Percentiles rank a stretch among this genome's conserved stretches.
Evolutionary conservation across 2,888 invertebrate species (phyloP).

Genomic region (Drosophila borborema): DNA sequence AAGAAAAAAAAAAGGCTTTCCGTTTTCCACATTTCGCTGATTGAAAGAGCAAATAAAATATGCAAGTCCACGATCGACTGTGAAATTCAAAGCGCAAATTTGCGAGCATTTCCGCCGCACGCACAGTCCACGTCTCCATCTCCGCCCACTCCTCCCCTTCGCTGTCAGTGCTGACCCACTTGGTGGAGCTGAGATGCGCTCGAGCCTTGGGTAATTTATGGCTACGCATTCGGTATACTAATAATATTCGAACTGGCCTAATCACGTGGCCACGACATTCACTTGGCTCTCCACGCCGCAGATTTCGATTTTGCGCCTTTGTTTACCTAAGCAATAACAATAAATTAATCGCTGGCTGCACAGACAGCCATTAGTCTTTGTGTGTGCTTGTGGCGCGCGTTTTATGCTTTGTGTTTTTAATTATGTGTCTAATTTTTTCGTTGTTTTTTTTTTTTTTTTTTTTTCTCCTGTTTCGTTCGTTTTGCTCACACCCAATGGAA

Average conservation of each 20-base stretch:
- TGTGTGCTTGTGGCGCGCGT: slow-evolving; percentile 38
- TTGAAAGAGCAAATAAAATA: slow-evolving; percentile 77
- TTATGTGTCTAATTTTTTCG: slow-evolving; percentile 71
- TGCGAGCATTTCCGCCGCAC: slow-evolving; percentile 71
- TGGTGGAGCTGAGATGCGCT: slow-evolving; percentile 58
- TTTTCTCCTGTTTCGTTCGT: neutral
- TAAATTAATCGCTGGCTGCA: slow-evolving; percentile 66
- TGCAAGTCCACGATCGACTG: slow-evolving; percentile 71
- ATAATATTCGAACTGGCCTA: slow-evolving; percentile 64
- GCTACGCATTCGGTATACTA: slow-evolving; percentile 80
- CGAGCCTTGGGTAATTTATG: slow-evolving; percentile 69
- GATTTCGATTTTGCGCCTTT: slow-evolving; percentile 65
- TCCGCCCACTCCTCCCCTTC: neutral
- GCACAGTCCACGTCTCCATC: slow-evolving; percentile 42
- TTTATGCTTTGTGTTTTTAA: slow-evolving; percentile 79
- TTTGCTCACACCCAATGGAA: slow-evolving; percentile 20
- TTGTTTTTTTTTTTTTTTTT: neutral
- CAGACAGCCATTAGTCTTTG: slow-evolving; percentile 65
- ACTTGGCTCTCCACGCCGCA: slow-evolving; percentile 1
- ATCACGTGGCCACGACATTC: slow-evolving; percentile 35
- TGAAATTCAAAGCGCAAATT: slow-evolving; percentile 73
- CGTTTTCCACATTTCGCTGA: slow-evolving; percentile 61
- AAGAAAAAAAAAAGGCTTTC: slow-evolving; percentile 44
- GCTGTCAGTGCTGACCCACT: neutral
- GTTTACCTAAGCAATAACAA: slow-evolving; percentile 81